Conservation (phyloP, 92 coral and sea anemone species). For the Phenganax stokvisi region DNA sequence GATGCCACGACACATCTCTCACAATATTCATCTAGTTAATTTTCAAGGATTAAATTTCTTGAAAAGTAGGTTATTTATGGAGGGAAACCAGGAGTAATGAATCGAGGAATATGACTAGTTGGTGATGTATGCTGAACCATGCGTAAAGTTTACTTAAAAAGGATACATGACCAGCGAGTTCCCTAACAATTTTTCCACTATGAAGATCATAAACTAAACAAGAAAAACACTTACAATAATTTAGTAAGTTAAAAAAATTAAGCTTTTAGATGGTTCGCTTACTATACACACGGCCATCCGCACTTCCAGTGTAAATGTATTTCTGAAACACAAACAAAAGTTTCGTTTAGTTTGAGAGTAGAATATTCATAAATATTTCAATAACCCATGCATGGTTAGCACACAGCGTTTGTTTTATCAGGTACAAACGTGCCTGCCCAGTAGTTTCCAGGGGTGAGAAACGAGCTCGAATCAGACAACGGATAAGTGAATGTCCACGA, state of each 20-base stretch:
- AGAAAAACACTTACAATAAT: neutral
- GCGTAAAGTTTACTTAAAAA: slow-evolving; percentile 11
- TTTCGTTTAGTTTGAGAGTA: neutral
- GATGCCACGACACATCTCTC: slow-evolving; percentile 96
- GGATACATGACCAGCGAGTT: slow-evolving; percentile 85
- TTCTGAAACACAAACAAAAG: slow-evolving; percentile 47
- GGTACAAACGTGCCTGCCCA: slow-evolving; percentile 64
- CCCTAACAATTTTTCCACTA: slow-evolving; percentile 63
- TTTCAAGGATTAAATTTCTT: slow-evolving; percentile 46
- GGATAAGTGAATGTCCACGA: slow-evolving; percentile 84
- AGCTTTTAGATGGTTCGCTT: slow-evolving; percentile 37
- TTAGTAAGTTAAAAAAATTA: neutral
- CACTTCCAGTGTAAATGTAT: slow-evolving; percentile 81
- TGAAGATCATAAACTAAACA: slow-evolving; percentile 74
- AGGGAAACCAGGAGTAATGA: too few species aligned
- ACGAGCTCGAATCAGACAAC: slow-evolving; percentile 72
- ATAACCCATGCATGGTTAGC: neutral
- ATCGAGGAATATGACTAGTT: too few species aligned
- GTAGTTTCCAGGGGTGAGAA: slow-evolving; percentile 90
- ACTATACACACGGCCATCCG: slow-evolving; percentile 80
- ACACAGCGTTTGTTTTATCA: too few species aligned
- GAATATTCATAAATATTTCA: neutral
- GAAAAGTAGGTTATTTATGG: neutral
- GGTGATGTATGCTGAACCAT: neutral
- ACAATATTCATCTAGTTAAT: slow-evolving; percentile 56